Conservation (phyloP, 2,113 vertebrate species). For the Camelus dromedarius region DNA sequence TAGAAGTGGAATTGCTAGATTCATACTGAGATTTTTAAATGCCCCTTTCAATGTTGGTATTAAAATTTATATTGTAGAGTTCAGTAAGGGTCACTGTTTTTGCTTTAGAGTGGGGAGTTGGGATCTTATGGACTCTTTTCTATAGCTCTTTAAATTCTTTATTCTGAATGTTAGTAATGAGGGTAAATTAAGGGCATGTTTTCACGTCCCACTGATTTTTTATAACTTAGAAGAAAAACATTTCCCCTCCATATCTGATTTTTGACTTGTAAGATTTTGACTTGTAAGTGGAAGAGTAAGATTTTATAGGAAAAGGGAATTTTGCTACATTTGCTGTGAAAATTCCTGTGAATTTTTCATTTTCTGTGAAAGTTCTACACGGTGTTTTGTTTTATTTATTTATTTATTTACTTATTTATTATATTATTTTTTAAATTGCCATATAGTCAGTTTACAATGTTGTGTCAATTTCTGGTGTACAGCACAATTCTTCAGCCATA, state of each 20-base stretch:
- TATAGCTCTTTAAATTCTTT: background rate
- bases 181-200: background rate
- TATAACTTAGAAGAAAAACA: background rate
- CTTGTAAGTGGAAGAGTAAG: background rate
- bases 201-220: slow-evolving; percentile 5
- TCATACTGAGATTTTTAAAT: background rate
- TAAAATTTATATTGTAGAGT: background rate
- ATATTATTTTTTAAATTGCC: too few relatives aligned
- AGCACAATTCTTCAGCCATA: too few relatives aligned
- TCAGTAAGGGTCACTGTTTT: slow-evolving; percentile 4
- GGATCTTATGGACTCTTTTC: background rate
- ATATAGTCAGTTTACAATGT: too few relatives aligned
- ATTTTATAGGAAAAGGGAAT: background rate
- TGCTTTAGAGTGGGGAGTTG: background rate
- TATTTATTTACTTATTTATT: too few relatives aligned
- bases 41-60: background rate
- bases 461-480: too few relatives aligned
- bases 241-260: background rate
- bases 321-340: background rate
- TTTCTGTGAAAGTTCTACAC: background rate
- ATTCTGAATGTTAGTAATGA: background rate
- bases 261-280: slow-evolving; percentile 25
- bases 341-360: background rate
- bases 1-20: background rate
- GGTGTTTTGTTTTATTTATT: background rate